Base-by-base conservation (phyloP, 2,888 invertebrate species). In the Toxonevra muliebris region DNA sequence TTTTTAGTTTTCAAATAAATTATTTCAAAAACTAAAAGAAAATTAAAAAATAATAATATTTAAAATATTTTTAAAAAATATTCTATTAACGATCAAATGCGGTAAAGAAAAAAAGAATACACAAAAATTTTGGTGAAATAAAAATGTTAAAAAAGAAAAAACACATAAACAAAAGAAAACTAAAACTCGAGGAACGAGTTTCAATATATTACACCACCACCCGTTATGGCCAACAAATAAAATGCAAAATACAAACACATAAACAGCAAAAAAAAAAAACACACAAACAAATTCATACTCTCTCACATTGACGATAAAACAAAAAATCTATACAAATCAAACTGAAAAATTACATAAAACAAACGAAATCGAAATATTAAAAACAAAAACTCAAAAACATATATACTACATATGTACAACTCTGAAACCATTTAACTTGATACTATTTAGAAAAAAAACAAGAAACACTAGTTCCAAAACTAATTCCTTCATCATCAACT, bases 21-120 rank as follows among this genome's bases (percentile, higher is more conserved):
- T 20, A n/a, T 12, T 48, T 50, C 10, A 15, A 13, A 12, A 9
- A 53, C 19, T 40, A 61, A 61, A 41, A 40, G 42, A 48, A 48
- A 17, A 52, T 41, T 12, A 54, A 11, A 61, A 61, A 42, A 42
- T 20, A 65, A 70, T 61, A 70, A 64, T 61, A 64, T 63, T 52
- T 54, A 69, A 53, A 17, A 48, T 20, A n/a, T n/a, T n/a, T n/a
- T n/a, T n/a, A 30, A 4, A 30, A 30, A 30, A 30, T 30, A 30
- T 30, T 48, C 8, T n/a, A 48, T 2, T 48, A 48, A 7, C 50
- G 50, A 15, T 48, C 50, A 4, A 48, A 4, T 48, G 50, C 50
- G 50, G 50, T 48, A n/a, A 48, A n/a, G 2, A 4, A 48, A 7
- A n/a, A 48, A n/a, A 2, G n/a, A 48, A 7, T 4, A 48, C 13